Percentiles rank a stretch among this genome's conserved stretches.
These are phyloP conservation scores for Cephus nigrinus DNA, from an alignment of 2,888 invertebrate genomes.

Conservation along the genomic window DNA sequence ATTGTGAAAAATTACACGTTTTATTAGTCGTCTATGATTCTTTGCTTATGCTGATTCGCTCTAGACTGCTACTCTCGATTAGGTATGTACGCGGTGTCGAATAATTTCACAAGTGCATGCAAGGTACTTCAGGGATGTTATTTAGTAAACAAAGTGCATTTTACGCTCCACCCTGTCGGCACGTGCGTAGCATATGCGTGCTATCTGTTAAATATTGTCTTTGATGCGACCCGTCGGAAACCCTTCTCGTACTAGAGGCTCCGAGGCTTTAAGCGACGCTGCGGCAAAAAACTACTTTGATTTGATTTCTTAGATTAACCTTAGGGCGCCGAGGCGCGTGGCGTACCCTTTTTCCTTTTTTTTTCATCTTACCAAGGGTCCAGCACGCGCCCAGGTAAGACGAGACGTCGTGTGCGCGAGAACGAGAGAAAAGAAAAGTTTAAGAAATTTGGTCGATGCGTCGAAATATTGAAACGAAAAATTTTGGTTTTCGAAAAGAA, in stretches of 20 bases:
- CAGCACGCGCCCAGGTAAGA: conserved; percentile 63
- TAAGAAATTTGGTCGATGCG: not conserved
- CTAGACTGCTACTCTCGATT: not conserved
- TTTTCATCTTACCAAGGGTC: conserved; percentile 30
- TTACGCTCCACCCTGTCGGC: conserved; percentile 56
- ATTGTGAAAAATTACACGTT: too few relatives aligned
- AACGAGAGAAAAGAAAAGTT: not conserved
- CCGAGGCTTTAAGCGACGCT: conserved; percentile 12
- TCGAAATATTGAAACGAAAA: not conserved
- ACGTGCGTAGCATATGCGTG: conserved; percentile 64
- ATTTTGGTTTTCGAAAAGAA: too few relatives aligned
- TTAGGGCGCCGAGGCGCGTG: conserved; percentile 57
- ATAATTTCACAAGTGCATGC: conserved; percentile 21
- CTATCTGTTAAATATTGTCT: conserved; percentile 63
- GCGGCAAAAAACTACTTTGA: conserved; percentile 58
- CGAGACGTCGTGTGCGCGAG: conserved; percentile 12
- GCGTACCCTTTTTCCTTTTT: conserved; percentile 47
- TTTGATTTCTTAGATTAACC: conserved; percentile 63
- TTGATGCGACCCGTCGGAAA: conserved; percentile 62
- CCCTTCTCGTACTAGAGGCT: conserved; percentile 40
- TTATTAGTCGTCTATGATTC: not conserved
- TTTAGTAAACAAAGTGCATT: conserved; percentile 65
- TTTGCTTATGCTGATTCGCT: not conserved
- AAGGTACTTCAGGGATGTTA: conserved; percentile 54
- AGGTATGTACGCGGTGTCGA: conserved; percentile 22